Percentiles rank a stretch among this genome's conserved stretches.
Evolutionary conservation across 92 coral and sea anemone species (phyloP).

Genomic region (Siderastrea siderea): DNA sequence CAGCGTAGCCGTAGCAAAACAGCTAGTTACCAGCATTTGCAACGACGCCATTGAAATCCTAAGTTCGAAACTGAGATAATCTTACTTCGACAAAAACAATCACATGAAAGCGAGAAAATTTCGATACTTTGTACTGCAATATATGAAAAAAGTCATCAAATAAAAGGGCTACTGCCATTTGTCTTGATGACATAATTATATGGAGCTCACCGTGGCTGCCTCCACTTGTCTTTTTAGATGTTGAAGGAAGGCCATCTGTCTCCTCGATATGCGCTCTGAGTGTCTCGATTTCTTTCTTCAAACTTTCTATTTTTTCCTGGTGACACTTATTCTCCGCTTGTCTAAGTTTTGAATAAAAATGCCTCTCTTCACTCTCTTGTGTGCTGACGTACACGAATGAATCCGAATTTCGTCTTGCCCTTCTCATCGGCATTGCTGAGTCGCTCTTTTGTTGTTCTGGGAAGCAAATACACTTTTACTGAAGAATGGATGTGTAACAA

Average conservation of each 20-base stretch:
- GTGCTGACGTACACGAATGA: background rate
- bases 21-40: too few relatives aligned
- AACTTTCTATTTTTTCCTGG: background rate
- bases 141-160: too few relatives aligned
- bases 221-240: background rate
- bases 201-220: background rate
- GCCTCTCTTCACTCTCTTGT: background rate
- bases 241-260: background rate
- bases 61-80: too few relatives aligned
- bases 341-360: background rate
- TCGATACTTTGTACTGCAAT: too few relatives aligned
- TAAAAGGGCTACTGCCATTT: too few relatives aligned
- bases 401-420: slow-evolving; percentile 8
- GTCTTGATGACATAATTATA: too few relatives aligned
- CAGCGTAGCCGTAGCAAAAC: too few relatives aligned
- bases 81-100: too few relatives aligned
- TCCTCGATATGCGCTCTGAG: background rate
- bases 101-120: too few relatives aligned
- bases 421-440: background rate
- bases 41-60: too few relatives aligned
- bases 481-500: background rate
- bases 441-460: background rate
- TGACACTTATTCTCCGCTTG: background rate
- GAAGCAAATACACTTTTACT: background rate
- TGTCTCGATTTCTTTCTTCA: slow-evolving; percentile 3